phyloP scores from a whole-genome alignment of 1,140 invertebrate species.

The Bombus turneri region DNA sequence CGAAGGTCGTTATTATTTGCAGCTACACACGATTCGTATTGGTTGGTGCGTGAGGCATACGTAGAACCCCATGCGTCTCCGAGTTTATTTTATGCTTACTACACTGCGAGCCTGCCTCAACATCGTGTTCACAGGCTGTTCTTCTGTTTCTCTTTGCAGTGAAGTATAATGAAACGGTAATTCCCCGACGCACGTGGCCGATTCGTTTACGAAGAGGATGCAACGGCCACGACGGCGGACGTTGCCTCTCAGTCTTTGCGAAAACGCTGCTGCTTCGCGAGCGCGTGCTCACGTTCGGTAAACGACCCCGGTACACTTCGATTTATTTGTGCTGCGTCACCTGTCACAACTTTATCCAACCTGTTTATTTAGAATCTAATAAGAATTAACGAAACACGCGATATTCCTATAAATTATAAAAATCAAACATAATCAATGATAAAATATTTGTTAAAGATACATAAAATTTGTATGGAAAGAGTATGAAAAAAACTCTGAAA shows the following conservation, averaged over 20 bases:
- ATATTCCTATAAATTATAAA: too few species aligned
- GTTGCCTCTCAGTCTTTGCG: conserved; percentile 36
- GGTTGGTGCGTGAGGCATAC: conserved; percentile 67
- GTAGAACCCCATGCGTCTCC: conserved; percentile 70
- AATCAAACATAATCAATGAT: too few species aligned
- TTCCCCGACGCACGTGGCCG: conserved; percentile 62
- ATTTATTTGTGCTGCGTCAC: not conserved
- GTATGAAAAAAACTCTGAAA: too few species aligned
- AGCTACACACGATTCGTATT: conserved; percentile 49
- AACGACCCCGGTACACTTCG: not conserved
- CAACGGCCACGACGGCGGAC: conserved; percentile 1
- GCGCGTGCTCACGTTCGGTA: conserved; percentile 15
- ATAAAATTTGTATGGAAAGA: too few species aligned
- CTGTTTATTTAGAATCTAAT: not conserved
- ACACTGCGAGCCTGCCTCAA: conserved; percentile 65
- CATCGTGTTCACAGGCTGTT: conserved; percentile 43
- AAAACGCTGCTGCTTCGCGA: conserved; percentile 13
- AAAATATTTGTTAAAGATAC: too few species aligned
- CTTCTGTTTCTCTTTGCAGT: conserved; percentile 47
- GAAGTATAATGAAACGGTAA: conserved; percentile 67
- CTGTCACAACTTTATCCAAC: not conserved
- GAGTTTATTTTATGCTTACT: conserved; percentile 73
- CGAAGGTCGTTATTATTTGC: conserved; percentile 68
- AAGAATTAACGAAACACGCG: not conserved
- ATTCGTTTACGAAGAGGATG: conserved; percentile 54